Base-by-base conservation (phyloP, 2,797 vertebrate species). In the Astyanax mexicanus region DNA sequence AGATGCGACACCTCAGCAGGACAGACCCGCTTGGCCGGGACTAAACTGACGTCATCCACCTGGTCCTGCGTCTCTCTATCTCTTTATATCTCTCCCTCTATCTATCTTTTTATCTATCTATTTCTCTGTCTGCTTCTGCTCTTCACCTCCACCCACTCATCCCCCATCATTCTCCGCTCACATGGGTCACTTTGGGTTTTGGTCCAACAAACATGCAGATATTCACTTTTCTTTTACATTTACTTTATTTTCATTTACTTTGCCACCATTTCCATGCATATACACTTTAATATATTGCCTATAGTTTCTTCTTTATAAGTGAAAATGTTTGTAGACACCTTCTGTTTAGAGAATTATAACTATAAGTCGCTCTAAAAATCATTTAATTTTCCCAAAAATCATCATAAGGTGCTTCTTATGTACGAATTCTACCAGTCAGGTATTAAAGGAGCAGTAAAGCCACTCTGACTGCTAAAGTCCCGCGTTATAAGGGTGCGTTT, bases 41-140 rank as follows among this genome's bases (percentile, higher is more conserved):
- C 61, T 23, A 69, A 9, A 7, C 73, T 57, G 64, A 78, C 78
- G 71, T 84, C 85, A 82, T 74, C 52, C 62, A 78, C 79, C 78
- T 60, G 66, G 51, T 68, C 66, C 72, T 71, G 25, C n/a, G 11
- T n/a, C 15, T 74, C 55, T 23, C 64, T 61, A 40, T 49, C 25
- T 23, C 57, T 69, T 60, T 61, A 45, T 52, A 19, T 12, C 37
- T 40, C 29, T 64, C 44, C 72, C 45, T 72, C 62, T 47, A 38
- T 40, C 42, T 69, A 66, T n/a, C 54, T 38, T 40, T 69, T 21
- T 38, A 51, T 32, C 42, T 58, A 49, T 25, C 42, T 65, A 44
- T 66, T 57, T 57, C 38, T 68, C 55, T 73, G 45, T 44, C 52
- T 52, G 58, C 25, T 45, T 47, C 62, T 25, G 44, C 45, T 32